Conservation (phyloP, 2,113 vertebrate species). For the Hippocampus comes region DNA sequence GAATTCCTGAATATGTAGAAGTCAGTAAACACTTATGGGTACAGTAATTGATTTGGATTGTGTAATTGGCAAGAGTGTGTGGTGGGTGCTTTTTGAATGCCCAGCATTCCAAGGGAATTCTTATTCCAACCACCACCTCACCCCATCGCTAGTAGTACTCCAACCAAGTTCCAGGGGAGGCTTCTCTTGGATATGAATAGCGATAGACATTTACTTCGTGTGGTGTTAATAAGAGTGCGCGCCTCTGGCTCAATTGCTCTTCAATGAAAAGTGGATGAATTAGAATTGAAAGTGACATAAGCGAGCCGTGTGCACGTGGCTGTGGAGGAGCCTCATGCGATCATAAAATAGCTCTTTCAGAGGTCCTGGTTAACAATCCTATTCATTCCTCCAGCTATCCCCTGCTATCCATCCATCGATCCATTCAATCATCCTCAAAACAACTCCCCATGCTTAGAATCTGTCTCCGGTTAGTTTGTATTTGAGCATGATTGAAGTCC, state of each 20-base stretch:
- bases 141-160: constrained; percentile 10
- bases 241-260: constrained; percentile 66
- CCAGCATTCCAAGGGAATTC: background rate
- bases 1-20: constrained; percentile 3
- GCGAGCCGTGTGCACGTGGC: constrained; percentile 63
- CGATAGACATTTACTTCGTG: constrained; percentile 47
- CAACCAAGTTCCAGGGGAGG: constrained; percentile 45
- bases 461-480: background rate
- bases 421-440: background rate
- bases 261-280: constrained; percentile 44
- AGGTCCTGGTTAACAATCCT: background rate
- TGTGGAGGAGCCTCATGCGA: constrained; percentile 44
- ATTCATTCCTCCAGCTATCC: no score
- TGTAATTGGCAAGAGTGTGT: background rate
- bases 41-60: background rate
- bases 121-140: background rate
- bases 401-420: background rate
- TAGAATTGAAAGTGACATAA: constrained; percentile 66
- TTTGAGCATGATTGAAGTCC: background rate
- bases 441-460: background rate
- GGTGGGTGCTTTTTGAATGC: constrained; percentile 2
- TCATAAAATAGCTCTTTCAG: constrained; percentile 50
- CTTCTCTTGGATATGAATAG: constrained; percentile 44
- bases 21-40: background rate
- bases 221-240: constrained; percentile 65